A percentile compares a stretch with the other conserved stretches of the same genome.
phyloP scores from a whole-genome alignment of 64 coral and sea anemone genomes.

The Dendrophyllia cribrosa region DNA sequence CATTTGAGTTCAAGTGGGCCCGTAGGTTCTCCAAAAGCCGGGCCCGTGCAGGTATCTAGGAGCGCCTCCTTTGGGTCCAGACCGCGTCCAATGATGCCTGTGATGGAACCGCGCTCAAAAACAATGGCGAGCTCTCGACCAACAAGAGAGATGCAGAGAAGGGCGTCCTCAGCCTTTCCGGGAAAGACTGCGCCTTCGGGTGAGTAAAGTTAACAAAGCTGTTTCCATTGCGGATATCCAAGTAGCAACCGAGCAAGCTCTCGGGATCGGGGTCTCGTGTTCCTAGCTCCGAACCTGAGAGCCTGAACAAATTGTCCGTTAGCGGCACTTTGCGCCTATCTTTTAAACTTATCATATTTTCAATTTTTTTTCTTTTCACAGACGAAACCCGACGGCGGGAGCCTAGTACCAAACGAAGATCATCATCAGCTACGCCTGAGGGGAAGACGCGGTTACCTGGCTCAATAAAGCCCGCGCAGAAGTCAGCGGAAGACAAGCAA shows the following conservation, averaged over 20 bases:
- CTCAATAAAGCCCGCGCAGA: not conserved
- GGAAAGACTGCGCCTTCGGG: not conserved
- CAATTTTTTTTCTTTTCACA: not conserved
- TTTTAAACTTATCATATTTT: not conserved
- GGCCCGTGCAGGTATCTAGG: conserved; percentile 38
- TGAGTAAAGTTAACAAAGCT: not conserved
- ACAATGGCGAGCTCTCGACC: not conserved
- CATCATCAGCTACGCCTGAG: conserved; percentile 11
- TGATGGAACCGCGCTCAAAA: conserved; percentile 26
- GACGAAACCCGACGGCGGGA: not conserved
- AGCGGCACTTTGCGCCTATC: too few species aligned
- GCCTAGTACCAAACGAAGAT: not conserved
- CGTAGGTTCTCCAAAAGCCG: not conserved
- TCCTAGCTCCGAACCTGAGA: too few species aligned
- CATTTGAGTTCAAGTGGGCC: conserved; percentile 38
- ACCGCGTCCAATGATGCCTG: conserved; percentile 23
- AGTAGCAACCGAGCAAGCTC: too few species aligned
- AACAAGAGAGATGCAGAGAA: conserved; percentile 13
- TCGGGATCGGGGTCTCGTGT: too few species aligned
- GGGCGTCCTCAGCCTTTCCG: not conserved
- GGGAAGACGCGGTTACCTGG: not conserved
- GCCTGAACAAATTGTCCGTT: too few species aligned
- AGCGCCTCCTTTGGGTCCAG: conserved; percentile 85
- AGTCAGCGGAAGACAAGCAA: conserved; percentile 13
- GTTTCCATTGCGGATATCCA: not conserved